Percentiles rank a stretch among this genome's conserved stretches.
Conservation (phyloP, 2,113 vertebrate genomes). For the Bolborhynchus lineola region DNA sequence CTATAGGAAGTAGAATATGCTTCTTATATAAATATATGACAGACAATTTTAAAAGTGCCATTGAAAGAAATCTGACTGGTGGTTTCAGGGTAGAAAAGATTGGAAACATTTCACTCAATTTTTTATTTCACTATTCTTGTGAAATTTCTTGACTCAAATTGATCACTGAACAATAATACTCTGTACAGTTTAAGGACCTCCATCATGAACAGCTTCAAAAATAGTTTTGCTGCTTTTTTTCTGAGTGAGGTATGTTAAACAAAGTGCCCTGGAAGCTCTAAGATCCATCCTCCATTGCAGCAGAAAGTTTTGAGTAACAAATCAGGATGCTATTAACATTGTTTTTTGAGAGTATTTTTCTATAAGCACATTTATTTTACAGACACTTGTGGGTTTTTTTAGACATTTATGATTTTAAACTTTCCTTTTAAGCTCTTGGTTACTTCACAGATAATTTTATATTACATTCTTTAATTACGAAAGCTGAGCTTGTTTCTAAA, state of each 20-base stretch:
- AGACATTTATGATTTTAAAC: neutral
- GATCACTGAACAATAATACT: neutral
- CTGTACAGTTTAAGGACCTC: neutral
- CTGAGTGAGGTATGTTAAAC: neutral
- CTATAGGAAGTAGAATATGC: neutral
- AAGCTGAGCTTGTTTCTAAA: neutral
- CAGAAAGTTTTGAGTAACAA: neutral
- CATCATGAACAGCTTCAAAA: neutral
- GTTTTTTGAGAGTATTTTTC: neutral
- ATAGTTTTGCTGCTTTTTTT: neutral
- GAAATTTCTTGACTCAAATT: neutral
- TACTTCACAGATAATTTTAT: neutral
- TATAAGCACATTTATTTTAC: neutral
- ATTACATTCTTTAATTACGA: neutral
- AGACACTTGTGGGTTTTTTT: fast-evolving
- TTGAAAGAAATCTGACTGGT: neutral
- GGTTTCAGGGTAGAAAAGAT: neutral
- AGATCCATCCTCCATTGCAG: neutral
- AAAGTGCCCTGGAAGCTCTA: neutral
- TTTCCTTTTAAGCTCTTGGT: neutral
- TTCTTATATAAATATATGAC: neutral
- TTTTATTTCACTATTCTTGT: neutral
- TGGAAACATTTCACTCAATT: fast-evolving
- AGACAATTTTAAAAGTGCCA: neutral
- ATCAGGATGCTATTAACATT: neutral